These are phyloP conservation scores for Cepaea nemoralis DNA, from an alignment of 1,140 invertebrate species.

Conservation along the genomic window DNA sequence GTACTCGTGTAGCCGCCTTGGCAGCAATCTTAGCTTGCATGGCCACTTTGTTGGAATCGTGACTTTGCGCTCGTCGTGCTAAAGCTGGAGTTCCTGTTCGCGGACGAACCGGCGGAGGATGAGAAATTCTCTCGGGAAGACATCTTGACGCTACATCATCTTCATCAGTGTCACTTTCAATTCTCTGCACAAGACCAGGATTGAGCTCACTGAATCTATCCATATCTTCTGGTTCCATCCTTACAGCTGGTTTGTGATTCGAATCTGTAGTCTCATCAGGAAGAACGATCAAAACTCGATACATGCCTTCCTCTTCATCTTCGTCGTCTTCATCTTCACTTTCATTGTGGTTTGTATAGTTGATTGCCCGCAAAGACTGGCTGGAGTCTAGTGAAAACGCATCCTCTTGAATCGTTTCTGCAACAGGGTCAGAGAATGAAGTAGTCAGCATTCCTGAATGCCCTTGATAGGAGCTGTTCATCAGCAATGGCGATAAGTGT, in stretches of 20 bases:
- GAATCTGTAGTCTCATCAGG: slow-evolving; percentile 60
- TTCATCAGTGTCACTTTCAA: slow-evolving; percentile 43
- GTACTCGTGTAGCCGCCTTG: slow-evolving; percentile 59
- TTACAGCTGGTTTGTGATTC: slow-evolving; percentile 49
- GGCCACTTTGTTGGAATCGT: slow-evolving; percentile 59
- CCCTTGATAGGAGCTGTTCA: background rate
- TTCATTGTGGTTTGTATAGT: background rate
- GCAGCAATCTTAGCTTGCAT: slow-evolving; percentile 63
- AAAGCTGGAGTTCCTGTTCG: slow-evolving; percentile 62
- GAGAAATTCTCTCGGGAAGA: background rate
- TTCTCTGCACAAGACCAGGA: slow-evolving; percentile 39
- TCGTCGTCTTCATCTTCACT: slow-evolving; percentile 40
- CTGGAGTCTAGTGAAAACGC: slow-evolving; percentile 1
- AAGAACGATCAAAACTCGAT: slow-evolving; percentile 91
- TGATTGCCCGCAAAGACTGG: background rate
- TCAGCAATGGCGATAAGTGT: slow-evolving; percentile 39
- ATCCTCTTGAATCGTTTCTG: slow-evolving; percentile 29
- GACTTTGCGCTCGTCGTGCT: slow-evolving; percentile 57
- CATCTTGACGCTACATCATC: slow-evolving; percentile 25
- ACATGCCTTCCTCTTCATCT: slow-evolving; percentile 73
- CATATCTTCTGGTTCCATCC: slow-evolving; percentile 52
- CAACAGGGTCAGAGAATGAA: slow-evolving; percentile 51
- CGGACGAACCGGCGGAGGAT: slow-evolving; percentile 43
- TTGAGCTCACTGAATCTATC: slow-evolving; percentile 47
- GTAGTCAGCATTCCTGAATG: slow-evolving; percentile 47